Evolutionary conservation across 1,140 invertebrate genomes (phyloP).

Genomic region (Bombus polaris): DNA sequence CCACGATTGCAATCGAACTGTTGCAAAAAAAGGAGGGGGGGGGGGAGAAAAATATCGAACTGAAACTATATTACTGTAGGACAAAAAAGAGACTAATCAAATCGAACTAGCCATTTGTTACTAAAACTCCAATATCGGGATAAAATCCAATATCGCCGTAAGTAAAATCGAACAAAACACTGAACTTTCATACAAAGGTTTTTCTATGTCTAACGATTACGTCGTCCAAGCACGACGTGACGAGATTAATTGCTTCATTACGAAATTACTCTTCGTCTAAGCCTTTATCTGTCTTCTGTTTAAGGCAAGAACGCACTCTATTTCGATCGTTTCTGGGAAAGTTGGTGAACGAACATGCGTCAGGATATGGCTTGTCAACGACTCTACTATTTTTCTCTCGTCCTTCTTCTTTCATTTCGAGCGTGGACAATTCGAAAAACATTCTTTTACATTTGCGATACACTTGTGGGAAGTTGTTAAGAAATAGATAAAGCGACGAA

Average conservation of each 20-base stretch:
- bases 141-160: constrained; percentile 29
- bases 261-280: background rate
- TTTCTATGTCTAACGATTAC: background rate
- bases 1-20: constrained; percentile 23
- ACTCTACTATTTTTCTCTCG: too few species aligned
- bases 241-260: constrained; percentile 5
- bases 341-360: background rate
- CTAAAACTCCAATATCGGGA: constrained; percentile 27
- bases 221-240: background rate
- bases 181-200: background rate
- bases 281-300: background rate
- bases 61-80: constrained; percentile 8
- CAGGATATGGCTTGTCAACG: too few species aligned
- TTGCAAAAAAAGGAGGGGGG: background rate
- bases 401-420: too few species aligned
- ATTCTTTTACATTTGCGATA: background rate
- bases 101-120: constrained; percentile 36
- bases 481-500: background rate
- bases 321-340: background rate
- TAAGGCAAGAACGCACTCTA: background rate
- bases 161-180: constrained; percentile 31
- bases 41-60: background rate
- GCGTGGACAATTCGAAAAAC: background rate
- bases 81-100: constrained; percentile 26
- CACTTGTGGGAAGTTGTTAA: background rate